Evolutionary conservation across 2,797 vertebrate species (phyloP).

Genomic region (Cyprinodon diabolis): DNA sequence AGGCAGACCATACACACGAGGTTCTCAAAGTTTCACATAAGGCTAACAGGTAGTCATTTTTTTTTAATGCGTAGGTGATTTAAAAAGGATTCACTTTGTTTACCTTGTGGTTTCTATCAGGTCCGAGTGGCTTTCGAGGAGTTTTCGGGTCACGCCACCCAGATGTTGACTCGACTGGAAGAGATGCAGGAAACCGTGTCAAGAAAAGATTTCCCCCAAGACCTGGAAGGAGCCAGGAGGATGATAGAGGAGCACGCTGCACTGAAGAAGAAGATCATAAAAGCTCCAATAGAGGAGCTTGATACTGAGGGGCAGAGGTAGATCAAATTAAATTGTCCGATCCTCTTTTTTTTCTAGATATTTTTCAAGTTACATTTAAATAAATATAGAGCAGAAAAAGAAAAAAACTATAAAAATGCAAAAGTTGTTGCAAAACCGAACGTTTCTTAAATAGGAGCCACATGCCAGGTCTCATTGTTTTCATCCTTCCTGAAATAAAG

Average conservation of each 20-base stretch:
- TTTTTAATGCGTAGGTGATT: background rate
- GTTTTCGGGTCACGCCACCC: conserved; percentile 93
- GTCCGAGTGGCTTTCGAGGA: conserved; percentile 98
- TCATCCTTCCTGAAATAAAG: too few relatives aligned
- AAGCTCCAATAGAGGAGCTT: conserved; percentile 96
- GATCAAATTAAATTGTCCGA: background rate
- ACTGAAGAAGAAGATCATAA: conserved; percentile 96
- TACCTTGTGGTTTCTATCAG: conserved; percentile 34
- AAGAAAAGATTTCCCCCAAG: conserved; percentile 95
- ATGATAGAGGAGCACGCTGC: conserved; percentile 97
- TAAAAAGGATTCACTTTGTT: background rate
- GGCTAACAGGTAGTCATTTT: background rate
- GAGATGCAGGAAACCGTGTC: conserved; percentile 96
- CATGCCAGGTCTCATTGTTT: too few relatives aligned
- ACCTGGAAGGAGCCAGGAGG: conserved; percentile 92
- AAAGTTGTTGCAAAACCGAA: background rate
- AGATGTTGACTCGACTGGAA: conserved; percentile 94
- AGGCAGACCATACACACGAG: background rate
- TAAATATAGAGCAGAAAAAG: background rate
- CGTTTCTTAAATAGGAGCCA: too few relatives aligned
- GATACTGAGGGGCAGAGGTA: conserved; percentile 92
- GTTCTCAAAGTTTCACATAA: background rate
- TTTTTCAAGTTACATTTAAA: background rate
- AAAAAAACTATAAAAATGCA: background rate
- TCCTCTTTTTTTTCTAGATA: background rate